A percentile compares a stretch with the other conserved stretches of the same genome.
These are phyloP conservation scores for Eonycteris spelaea DNA, from an alignment of 2,113 vertebrate genomes.

Conservation along the genomic window DNA sequence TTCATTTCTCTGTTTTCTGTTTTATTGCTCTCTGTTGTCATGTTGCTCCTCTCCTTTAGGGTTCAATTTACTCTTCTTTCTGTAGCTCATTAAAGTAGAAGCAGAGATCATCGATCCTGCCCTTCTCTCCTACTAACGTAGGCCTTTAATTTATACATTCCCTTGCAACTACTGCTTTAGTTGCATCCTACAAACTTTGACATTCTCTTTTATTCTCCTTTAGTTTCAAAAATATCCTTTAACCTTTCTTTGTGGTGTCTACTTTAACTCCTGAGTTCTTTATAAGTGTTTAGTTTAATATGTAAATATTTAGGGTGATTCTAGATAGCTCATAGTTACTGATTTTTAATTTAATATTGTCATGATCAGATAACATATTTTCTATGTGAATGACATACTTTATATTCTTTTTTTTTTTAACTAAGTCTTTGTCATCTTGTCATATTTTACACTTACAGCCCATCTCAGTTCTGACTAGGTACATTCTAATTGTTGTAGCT, in stretches of 20 bases:
- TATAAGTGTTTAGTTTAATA: not conserved
- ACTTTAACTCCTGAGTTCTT: not conserved
- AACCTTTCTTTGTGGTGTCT: not conserved
- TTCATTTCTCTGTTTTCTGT: not conserved
- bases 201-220: not conserved
- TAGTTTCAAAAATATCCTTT: not conserved
- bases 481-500: not conserved
- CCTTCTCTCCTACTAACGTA: not conserved
- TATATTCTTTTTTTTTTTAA: not conserved
- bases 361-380: not conserved
- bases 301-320: not conserved
- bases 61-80: not conserved
- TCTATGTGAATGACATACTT: not conserved
- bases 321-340: not conserved
- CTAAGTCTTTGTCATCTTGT: not conserved
- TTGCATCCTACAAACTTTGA: not conserved
- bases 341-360: not conserved
- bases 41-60: not conserved
- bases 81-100: not conserved
- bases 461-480: not conserved
- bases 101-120: not conserved
- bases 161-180: not conserved
- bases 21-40: not conserved
- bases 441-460: not conserved
- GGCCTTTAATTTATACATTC: not conserved